Evolutionary conservation across 2,113 vertebrate genomes (phyloP), one percentile per base, ranked within the genome.

Genomic region (Malurus alboscapulatus): DNA sequence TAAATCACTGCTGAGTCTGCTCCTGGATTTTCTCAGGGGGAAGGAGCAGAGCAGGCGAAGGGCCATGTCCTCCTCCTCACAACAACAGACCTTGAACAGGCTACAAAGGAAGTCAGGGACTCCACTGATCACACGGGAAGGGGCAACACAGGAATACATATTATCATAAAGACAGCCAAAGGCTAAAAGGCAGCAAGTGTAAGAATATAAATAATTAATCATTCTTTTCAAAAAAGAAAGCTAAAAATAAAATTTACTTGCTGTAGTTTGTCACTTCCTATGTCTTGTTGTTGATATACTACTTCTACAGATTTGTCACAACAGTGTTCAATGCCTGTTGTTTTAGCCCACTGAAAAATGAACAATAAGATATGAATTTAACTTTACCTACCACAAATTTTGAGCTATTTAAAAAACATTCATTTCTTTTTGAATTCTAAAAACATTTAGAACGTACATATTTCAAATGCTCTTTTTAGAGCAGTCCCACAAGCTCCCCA

Each of bases 291-390:
- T 34, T 69, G 50, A 61, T 42, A 12, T 6, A 17, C 48, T 76
- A 34, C 12, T 72, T 26, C 22, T 50, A 17, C 4, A 55, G 27
- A 42, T 42, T 47, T 77, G 48, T 30, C 57, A 53, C 29, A 71
- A 45, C 17, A 29, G 13, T 4, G 4, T 36, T 67, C 44, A 58
- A 5, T 12, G 17, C 4, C 1, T 8, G 26, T 10, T 2, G 1
- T 6, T 55, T 75, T n/a, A 81, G 20, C 40, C 7, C 30, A 48
- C 16, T 36, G 34, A 54, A 92, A 84, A 69, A 12, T 15, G 0
- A 71, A 47, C 14, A 38, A 38, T 9, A 0, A 6, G 34, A 32
- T 30, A 59, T 0, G 3, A 87, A 62, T 65, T 66, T 22, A 53
- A 48, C 26, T 79, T 80, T 15, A 53, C 14, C 18, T 72, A 36